phyloP scores from a whole-genome alignment of 2,888 invertebrate genomes.

The Odontocerum albicorne region DNA sequence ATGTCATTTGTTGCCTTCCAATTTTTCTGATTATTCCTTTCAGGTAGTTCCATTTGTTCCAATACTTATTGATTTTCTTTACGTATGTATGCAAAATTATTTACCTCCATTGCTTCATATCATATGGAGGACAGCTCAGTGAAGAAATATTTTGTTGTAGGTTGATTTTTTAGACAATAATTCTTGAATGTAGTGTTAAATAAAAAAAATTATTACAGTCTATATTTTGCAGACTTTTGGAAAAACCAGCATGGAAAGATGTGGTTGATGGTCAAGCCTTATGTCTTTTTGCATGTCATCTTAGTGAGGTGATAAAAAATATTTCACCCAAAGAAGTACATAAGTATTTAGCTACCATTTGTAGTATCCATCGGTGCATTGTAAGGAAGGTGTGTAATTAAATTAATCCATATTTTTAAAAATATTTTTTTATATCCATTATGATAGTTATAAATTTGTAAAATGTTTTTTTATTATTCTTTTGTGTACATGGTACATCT shows the following conservation, averaged over 20 bases:
- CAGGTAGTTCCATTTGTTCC: too few relatives aligned
- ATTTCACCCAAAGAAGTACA: slow-evolving; percentile 10
- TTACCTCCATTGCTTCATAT: too few relatives aligned
- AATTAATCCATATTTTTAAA: too few relatives aligned
- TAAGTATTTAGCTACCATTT: slow-evolving; percentile 24
- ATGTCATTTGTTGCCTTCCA: too few relatives aligned
- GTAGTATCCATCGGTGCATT: slow-evolving; percentile 22
- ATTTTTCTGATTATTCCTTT: too few relatives aligned
- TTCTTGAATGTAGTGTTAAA: background rate
- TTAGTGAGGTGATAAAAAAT: slow-evolving; percentile 18
- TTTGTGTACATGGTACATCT: too few relatives aligned
- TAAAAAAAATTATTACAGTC: background rate
- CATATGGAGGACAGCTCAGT: too few relatives aligned
- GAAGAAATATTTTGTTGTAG: background rate
- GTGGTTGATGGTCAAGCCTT: slow-evolving; percentile 19
- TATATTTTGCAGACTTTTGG: slow-evolving; percentile 14
- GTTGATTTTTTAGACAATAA: background rate
- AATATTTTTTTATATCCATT: too few relatives aligned
- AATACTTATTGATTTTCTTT: too few relatives aligned
- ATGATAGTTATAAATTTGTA: too few relatives aligned
- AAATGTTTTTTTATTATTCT: too few relatives aligned
- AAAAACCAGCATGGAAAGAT: slow-evolving; percentile 21
- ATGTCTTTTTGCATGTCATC: slow-evolving; percentile 2
- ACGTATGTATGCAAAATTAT: too few relatives aligned
- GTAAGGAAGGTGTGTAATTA: slow-evolving; percentile 32